A percentile compares a stretch with the other conserved stretches of the same genome.
Evolutionary conservation across 1,140 invertebrate genomes (phyloP).

Genomic region (Brevipalpus yothersi): DNA sequence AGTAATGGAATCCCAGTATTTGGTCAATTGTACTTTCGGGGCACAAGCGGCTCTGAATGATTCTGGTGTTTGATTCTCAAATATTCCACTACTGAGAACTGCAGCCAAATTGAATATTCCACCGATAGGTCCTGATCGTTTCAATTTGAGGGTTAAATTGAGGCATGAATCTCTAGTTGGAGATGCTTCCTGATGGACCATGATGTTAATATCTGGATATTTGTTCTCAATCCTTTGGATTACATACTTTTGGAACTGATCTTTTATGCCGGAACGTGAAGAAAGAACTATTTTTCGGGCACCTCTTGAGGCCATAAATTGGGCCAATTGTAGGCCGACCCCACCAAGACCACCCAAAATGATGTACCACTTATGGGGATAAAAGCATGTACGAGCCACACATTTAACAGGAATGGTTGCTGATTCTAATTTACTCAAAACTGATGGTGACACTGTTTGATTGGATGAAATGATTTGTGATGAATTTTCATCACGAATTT

Average conservation of each 20-base stretch:
- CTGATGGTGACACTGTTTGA: background rate
- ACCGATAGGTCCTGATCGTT: constrained; percentile 45
- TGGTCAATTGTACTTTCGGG: constrained; percentile 36
- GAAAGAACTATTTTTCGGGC: constrained; percentile 25
- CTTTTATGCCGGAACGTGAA: constrained; percentile 24
- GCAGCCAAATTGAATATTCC: constrained; percentile 84
- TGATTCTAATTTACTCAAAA: background rate
- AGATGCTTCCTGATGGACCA: no score
- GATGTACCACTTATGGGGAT: constrained; percentile 8
- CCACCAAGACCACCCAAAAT: constrained; percentile 16
- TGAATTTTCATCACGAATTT: background rate
- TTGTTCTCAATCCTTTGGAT: constrained; percentile 18
- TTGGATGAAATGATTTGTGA: no score
- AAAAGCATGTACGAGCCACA: background rate
- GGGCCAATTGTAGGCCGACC: constrained; percentile 27
- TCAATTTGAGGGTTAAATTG: background rate
- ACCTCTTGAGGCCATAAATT: constrained; percentile 27
- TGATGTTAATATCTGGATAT: no score
- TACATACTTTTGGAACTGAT: constrained; percentile 24
- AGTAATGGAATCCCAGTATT: constrained; percentile 43
- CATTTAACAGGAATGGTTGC: background rate
- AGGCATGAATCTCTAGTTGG: no score
- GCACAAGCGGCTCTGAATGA: constrained; percentile 41
- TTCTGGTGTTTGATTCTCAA: constrained; percentile 59
- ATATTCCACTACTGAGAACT: constrained; percentile 50